phyloP scores from a whole-genome alignment of 2,797 vertebrate species.

The Australoheros facetus region DNA sequence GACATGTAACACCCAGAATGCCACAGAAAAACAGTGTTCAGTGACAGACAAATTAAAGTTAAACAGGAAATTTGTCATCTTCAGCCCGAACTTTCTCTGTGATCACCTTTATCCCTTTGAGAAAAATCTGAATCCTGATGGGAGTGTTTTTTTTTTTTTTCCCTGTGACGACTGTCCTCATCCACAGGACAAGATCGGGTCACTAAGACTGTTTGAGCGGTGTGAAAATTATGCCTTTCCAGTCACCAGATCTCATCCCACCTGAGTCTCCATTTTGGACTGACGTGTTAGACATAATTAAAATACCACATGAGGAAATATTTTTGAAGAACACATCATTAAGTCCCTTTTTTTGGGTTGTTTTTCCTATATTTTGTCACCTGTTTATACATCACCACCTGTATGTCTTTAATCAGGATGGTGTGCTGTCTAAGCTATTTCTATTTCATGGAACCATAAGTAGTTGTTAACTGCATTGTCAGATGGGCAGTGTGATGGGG shows the following conservation, averaged over 20 bases:
- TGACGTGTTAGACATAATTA: not conserved
- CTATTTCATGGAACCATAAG: not conserved
- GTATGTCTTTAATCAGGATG: not conserved
- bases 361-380: not conserved
- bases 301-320: not conserved
- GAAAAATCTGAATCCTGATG: not conserved
- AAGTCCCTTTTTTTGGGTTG: not conserved
- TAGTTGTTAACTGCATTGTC: not conserved
- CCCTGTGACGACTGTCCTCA: not conserved
- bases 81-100: not conserved
- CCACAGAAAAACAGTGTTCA: not conserved
- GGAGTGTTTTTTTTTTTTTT: not conserved
- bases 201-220: not conserved
- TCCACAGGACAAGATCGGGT: not conserved
- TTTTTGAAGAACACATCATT: not conserved
- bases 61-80: not conserved
- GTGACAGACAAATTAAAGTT: not conserved
- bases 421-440: not conserved
- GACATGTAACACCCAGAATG: not conserved
- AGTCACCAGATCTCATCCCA: not conserved
- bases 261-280: not conserved
- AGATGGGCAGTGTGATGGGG: not conserved
- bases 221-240: not conserved
- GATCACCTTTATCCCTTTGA: no score
- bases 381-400: not conserved